Evolutionary conservation across 2,113 vertebrate genomes (phyloP), one percentile per base, ranked within the genome.

Genomic region (Danionella cerebrum): DNA sequence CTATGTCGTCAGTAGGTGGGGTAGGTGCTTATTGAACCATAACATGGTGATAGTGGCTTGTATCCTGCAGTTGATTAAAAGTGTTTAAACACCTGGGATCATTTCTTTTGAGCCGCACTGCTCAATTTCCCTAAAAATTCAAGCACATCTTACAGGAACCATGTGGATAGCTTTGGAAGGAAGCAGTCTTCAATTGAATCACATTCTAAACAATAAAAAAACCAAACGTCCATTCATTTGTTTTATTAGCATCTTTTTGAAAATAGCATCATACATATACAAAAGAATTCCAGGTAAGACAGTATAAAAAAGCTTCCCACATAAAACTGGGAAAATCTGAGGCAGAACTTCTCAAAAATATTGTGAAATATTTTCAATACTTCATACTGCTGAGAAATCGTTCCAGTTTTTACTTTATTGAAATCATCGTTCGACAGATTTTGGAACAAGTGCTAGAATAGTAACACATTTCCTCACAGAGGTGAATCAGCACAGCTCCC

Each of bases 291-390:
- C 52, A 73, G 76, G 77, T 54, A 24, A 78, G 33, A 82, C 41
- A 25, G 33, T 21, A 33, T 63, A 24, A 42, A 74, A 54, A 16
- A 59, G 71, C 72, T 84, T 89, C 85, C 87, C 88, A 80, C 82
- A 88, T 79, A 79, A 77, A 89, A 86, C 72, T 83, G 87, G 87
- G 85, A 87, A 85, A 84, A 79, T 72, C 76, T 47, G 64, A 80
- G 69, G 78, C 70, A 74, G 76, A 77, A 47, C 42, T 47, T 77
- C 84, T 81, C 33, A 75, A 89, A 87, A 86, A 87, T 78, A 82
- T 71, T 75, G 72, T 58, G 58, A 67, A 69, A 84, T 70, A 81
- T 85, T 80, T 83, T 84, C 85, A 88, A 86, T 87, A 68, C 78
- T 79, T 83, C 71, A 22, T 78, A 69, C 74, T 74, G 76, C 78